These are phyloP conservation scores for Drosophila atroscutellata DNA, from an alignment of 2,888 invertebrate genomes.

Conservation along the genomic window DNA sequence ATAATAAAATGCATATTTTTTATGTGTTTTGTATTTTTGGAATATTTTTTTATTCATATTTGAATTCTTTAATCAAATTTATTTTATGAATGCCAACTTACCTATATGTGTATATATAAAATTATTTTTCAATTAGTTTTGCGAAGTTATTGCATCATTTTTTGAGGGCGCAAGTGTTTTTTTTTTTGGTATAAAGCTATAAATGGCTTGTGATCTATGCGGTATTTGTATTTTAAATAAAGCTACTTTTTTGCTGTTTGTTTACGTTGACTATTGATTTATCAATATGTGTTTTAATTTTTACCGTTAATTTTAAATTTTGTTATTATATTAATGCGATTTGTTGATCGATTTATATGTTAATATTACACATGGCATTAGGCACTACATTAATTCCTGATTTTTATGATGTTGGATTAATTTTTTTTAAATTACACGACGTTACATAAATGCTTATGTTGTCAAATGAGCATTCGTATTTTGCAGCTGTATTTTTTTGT, in stretches of 20 bases:
- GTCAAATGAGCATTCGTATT: conserved; percentile 40
- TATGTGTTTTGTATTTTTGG: too few relatives aligned
- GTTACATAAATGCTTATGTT: conserved; percentile 52
- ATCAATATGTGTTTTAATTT: conserved; percentile 27
- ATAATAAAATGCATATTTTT: too few relatives aligned
- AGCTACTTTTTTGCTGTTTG: conserved; percentile 29
- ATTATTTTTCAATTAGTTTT: not conserved
- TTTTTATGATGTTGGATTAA: conserved; percentile 46
- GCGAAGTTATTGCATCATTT: conserved; percentile 9
- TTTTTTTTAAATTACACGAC: conserved; percentile 44
- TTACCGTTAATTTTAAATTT: conserved; percentile 14
- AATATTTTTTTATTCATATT: too few relatives aligned
- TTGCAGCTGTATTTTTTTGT: conserved; percentile 36
- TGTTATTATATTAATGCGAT: conserved; percentile 18
- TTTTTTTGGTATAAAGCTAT: conserved; percentile 25
- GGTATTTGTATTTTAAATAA: conserved; percentile 40
- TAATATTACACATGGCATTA: conserved; percentile 64
- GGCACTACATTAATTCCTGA: conserved; percentile 76
- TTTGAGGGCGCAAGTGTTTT: conserved; percentile 19
- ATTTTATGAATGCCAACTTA: conserved; percentile 9
- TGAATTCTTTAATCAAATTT: not conserved
- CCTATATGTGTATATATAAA: not conserved
- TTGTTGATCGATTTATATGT: conserved; percentile 26
- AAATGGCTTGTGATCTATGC: conserved; percentile 16
- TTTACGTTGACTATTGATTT: conserved; percentile 36